Conservation (phyloP, 2,113 vertebrate species). For the Geococcyx californianus region DNA sequence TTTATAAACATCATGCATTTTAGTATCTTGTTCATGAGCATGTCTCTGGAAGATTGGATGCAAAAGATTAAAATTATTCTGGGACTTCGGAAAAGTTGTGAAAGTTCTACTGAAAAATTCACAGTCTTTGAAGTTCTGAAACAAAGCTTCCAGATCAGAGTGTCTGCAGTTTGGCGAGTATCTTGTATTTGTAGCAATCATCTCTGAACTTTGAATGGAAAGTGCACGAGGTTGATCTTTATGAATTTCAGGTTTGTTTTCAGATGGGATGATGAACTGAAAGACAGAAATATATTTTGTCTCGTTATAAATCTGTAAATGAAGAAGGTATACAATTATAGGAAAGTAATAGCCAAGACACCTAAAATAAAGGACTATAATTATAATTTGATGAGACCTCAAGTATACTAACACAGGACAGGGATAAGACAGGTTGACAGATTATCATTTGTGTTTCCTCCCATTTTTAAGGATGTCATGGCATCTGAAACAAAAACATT, state of each 20-base stretch:
- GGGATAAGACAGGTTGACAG: neutral
- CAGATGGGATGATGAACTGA: conserved; percentile 90
- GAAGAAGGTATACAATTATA: neutral
- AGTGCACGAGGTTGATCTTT: conserved; percentile 88
- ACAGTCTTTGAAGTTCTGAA: conserved; percentile 92
- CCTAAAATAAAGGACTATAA: neutral
- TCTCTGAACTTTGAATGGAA: conserved; percentile 95
- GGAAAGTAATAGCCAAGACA: neutral
- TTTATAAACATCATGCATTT: conserved; percentile 91
- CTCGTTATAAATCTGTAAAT: neutral
- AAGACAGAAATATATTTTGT: conserved; percentile 33
- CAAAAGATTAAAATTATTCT: conserved; percentile 82
- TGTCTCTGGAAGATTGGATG: conserved; percentile 94
- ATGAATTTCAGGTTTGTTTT: conserved; percentile 82
- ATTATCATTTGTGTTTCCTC: neutral
- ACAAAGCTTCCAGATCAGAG: conserved; percentile 89
- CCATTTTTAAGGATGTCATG: neutral
- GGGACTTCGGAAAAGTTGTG: conserved; percentile 78
- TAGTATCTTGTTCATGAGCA: conserved; percentile 94
- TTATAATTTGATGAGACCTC: neutral
- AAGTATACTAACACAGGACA: neutral
- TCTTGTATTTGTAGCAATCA: conserved; percentile 95
- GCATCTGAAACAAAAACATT: neutral
- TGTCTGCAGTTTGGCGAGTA: conserved; percentile 89
- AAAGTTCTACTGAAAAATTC: conserved; percentile 87